phyloP scores from a whole-genome alignment of 2,888 invertebrate genomes.

The Tenthredo amoena region DNA sequence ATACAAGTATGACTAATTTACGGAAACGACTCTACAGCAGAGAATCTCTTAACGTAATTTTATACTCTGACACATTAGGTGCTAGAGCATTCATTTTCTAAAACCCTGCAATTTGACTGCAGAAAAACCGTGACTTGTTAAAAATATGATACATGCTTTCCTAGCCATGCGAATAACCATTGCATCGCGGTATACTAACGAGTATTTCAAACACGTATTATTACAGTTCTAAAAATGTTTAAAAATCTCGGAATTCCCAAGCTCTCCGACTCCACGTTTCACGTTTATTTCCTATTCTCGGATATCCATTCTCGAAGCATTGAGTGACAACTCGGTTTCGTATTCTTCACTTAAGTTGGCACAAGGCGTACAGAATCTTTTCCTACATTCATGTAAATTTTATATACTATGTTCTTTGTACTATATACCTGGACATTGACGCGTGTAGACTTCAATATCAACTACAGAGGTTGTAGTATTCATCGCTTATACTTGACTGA shows the following conservation, averaged over 20 bases:
- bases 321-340: constrained; percentile 3
- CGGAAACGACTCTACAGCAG: neutral
- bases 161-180: neutral
- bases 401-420: neutral
- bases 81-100: neutral
- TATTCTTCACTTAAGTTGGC: neutral
- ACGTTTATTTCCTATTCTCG: neutral
- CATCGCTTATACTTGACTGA: constrained; percentile 11
- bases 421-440: neutral
- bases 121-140: neutral
- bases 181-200: neutral
- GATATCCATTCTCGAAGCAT: constrained; percentile 13
- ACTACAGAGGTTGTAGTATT: neutral
- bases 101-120: neutral
- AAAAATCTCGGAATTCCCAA: neutral
- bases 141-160: neutral
- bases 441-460: neutral
- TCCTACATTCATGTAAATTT: neutral
- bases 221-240: neutral
- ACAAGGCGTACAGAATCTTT: neutral
- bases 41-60: neutral
- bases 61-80: neutral
- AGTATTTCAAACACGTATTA: neutral
- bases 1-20: neutral
- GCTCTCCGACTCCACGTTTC: neutral